Evolutionary conservation across 2,888 invertebrate genomes (phyloP), one percentile per base, ranked within the genome.

Genomic region (Busseola fusca): DNA sequence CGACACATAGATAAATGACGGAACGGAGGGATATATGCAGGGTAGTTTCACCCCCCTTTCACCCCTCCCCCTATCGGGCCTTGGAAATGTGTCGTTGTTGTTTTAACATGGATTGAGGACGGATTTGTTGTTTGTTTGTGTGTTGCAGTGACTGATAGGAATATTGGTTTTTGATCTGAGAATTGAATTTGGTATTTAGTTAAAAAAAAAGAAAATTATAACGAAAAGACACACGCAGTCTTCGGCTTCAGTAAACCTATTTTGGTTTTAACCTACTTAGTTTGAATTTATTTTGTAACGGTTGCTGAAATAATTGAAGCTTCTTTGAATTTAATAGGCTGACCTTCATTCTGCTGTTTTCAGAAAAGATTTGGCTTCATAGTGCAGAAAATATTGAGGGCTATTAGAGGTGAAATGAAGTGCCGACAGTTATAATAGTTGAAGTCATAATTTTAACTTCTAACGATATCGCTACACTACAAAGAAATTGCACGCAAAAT

Each of bases 1-100:
- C 82, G 86, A 85, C 84, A 87, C 90, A 82, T 87, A 91, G 91
- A 93, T 90, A 92, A 89, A 92, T 91, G 90, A 83, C 81, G 90
- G 89, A 69, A 67, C 69, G 60, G 82, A 74, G 82, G 78, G 82
- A 80, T 80, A 59, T 80, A 80, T 80, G 69, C 86, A 84, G 80
- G 83, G 87, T 87, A 86, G 84, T 82, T 78, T 85, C 82, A 82
- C 84, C 72, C 68, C 83, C 84, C 54, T 72, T 76, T 84, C 79
- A 81, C 85, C 65, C 73, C 63, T 21, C 59, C 37, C 58, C 66
- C 63, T 67, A 87, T 87, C 83, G 89, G 89, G 80, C 86, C 86
- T 86, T 83, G 76, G 77, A 87, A 86, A 87, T 86, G 85, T 87
- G 87, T 85, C 87, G 81, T 84, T 84, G 83, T 84, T 84, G 84